These are phyloP conservation scores for Lapara coniferarum DNA, from an alignment of 2,888 invertebrate genomes.

Conservation along the genomic window DNA sequence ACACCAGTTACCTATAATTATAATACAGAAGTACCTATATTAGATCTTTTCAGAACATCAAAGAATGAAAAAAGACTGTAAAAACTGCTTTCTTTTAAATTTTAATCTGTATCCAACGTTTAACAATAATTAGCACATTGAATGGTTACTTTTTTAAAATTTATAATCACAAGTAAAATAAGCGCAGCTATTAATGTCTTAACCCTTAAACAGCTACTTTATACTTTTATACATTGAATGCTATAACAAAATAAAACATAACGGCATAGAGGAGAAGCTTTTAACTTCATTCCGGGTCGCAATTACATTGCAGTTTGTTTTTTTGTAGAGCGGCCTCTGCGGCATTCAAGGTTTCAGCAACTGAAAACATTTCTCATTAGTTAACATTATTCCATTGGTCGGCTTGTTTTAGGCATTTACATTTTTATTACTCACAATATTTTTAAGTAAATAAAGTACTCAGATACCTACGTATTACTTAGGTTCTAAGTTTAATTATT, in stretches of 20 bases:
- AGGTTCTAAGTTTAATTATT: no score
- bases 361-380: slow-evolving; percentile 72
- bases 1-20: no score
- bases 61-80: no score
- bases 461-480: no score
- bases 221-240: neutral
- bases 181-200: neutral
- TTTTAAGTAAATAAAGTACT: neutral
- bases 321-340: slow-evolving; percentile 37
- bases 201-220: neutral
- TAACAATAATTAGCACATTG: no score
- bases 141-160: neutral
- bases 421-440: slow-evolving; percentile 45
- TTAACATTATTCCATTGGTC: slow-evolving; percentile 68
- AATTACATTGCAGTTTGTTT: slow-evolving; percentile 68
- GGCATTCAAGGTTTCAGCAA: slow-evolving; percentile 53
- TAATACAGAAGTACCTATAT: no score
- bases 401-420: slow-evolving; percentile 68
- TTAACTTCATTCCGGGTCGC: slow-evolving; percentile 66
- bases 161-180: neutral
- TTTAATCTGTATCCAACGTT: no score
- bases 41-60: no score
- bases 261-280: slow-evolving; percentile 43
- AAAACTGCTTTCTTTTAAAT: no score
- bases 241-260: slow-evolving; percentile 28